These are phyloP conservation scores for Diploptera punctata DNA, from an alignment of 2,888 invertebrate genomes.

Conservation along the genomic window DNA sequence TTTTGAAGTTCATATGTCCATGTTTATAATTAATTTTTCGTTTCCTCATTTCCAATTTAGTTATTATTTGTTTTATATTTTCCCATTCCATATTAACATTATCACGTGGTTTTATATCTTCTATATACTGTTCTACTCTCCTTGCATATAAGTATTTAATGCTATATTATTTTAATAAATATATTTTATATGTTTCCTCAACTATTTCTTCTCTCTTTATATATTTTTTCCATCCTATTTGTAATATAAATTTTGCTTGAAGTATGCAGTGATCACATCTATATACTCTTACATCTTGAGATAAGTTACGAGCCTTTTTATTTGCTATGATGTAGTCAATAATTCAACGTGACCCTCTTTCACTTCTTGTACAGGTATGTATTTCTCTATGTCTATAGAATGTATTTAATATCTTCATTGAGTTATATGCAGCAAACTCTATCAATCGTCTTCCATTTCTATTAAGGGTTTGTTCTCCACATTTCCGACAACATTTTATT, in stretches of 20 bases:
- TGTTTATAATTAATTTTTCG: not conserved
- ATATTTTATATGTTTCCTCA: slow-evolving; percentile 3
- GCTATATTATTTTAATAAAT: not conserved
- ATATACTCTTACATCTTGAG: slow-evolving; percentile 1
- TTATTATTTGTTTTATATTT: slow-evolving; percentile 5
- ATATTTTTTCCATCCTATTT: not conserved
- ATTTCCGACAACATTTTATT: no score
- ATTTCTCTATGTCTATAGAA: not conserved
- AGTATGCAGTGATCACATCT: not conserved
- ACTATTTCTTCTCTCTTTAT: slow-evolving; percentile 3
- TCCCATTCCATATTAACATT: slow-evolving; percentile 8
- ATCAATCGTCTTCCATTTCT: not conserved
- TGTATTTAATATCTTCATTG: slow-evolving; percentile 7
- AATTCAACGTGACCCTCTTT: not conserved
- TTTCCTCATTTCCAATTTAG: slow-evolving; percentile 1
- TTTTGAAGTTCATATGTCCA: not conserved
- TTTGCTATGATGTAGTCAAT: slow-evolving; percentile 3
- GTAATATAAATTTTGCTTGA: not conserved
- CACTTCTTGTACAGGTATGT: not conserved
- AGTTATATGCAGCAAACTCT: slow-evolving; percentile 7
- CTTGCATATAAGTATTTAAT: not conserved
- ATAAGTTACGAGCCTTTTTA: not conserved
- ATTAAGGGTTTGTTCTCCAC: no score
- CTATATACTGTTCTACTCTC: slow-evolving; percentile 4
- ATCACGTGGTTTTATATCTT: not conserved